Evolutionary conservation across 2,113 vertebrate species (phyloP), one percentile per base, ranked within the genome.

Genomic region (Phalacrocorax carbo): DNA sequence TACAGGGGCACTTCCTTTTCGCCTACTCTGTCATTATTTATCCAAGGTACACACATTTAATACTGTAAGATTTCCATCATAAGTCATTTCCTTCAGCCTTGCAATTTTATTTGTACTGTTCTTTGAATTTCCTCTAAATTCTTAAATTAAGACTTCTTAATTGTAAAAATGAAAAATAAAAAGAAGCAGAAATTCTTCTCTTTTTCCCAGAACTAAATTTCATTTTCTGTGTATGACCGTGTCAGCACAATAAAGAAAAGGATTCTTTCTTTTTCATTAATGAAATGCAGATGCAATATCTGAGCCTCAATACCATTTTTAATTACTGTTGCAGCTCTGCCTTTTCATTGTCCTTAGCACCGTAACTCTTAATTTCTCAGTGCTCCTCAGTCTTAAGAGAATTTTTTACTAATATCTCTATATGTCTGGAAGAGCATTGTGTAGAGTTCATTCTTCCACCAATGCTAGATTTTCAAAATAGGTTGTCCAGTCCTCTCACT

Each of bases 31-130:
- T 42, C 51, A 72, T 84, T 79, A 76, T 84, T 89, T 91, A 92
- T 70, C 88, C 86, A 91, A 91, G 85, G 12, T 51, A 94, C 61
- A 95, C 55, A 87, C 15, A 87, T 60, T 71, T 72, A 86, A 76
- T 48, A 40, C 42, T 65, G 58, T 82, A 49, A 89, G 40, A 42
- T 82, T 96, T 89, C 68, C 46, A 66, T 52, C 30, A 79, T n/a
- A 90, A 90, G 88, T 57, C 2, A 49, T 42, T 72, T 89, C 44
- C 64, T 82, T 90, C 40, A 79, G 49, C 25, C 44, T 64, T 84
- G 48, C 17, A 72, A 72, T 90, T 94, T 66, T 76, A 71, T 94
- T 90, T 84, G 51, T 69, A 60, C 36, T 2, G 7, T 51, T 93
- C 10, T 62, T 58, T 73, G 51, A 86, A 90, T 83, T 93, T 88